phyloP scores from a whole-genome alignment of 2,113 vertebrate genomes.

The Cariama cristata region DNA sequence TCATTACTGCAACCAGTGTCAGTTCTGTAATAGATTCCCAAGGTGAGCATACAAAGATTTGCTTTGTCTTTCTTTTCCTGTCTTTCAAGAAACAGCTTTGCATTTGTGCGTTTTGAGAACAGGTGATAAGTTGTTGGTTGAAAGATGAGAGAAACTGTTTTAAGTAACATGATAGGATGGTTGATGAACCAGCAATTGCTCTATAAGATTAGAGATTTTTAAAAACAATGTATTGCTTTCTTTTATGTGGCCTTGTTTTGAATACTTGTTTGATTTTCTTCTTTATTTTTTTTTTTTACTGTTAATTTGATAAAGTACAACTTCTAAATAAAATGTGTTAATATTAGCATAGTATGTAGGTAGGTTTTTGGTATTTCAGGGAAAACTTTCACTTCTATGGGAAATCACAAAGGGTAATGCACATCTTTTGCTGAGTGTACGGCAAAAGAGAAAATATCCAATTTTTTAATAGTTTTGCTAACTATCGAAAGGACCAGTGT shows the following conservation, averaged over 20 bases:
- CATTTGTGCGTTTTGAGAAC: not conserved
- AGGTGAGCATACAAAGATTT: constrained; percentile 76
- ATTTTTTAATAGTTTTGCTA: not conserved
- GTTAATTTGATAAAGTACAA: not conserved
- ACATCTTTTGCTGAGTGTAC: not conserved
- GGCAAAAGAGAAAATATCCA: not conserved
- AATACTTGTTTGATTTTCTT: not conserved
- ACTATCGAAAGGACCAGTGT: not conserved
- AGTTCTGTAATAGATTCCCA: constrained; percentile 88
- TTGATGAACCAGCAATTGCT: not conserved
- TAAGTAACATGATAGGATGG: not conserved
- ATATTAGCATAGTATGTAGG: not conserved
- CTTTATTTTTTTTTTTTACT: not conserved
- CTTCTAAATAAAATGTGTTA: not conserved
- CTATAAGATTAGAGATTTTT: not conserved
- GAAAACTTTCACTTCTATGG: not conserved
- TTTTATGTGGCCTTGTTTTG: not conserved
- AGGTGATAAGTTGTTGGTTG: not conserved
- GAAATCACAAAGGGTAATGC: not conserved
- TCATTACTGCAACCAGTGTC: constrained; percentile 88
- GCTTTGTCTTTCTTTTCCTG: not conserved
- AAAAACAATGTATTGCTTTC: not conserved
- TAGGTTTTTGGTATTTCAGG: not conserved
- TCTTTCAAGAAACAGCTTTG: not conserved
- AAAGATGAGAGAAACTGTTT: not conserved